Evolutionary conservation across 2,888 invertebrate species (phyloP), one percentile per base, ranked within the genome.

Genomic region (Dexiosoma caninum): DNA sequence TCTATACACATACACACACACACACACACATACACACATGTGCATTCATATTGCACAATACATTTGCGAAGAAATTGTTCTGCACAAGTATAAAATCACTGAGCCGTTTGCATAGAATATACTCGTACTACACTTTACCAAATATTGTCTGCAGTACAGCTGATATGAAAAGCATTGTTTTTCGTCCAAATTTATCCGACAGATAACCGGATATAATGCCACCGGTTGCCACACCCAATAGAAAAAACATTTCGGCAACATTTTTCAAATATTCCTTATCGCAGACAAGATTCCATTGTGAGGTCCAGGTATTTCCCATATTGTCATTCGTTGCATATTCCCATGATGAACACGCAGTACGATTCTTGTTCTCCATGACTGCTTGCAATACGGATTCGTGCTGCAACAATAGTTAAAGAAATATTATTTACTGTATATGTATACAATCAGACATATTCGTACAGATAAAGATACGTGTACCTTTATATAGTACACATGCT

Each of bases 101-200:
- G 16, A 49, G 10, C 6, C 60, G 37, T 16, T 55, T 42, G 19
- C 19, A 30, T 55, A 55, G 32, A 59, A 59, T 9, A n/a, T n/a
- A n/a, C n/a, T n/a, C n/a, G n/a, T n/a, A n/a, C n/a, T n/a, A 57
- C 51, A 86, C 85, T 91, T 90, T 64, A 88, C 93, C 95, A 19
- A 95, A 91, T 8, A 92, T 90, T 75, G 94, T 93, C 89, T 95
- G 95, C 14, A 94, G 91, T 44, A 94, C 89, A 82, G 94, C 91
- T 85, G 95, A 94, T 53, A 93, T 92, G 92, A 95, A 93, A 66
- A 96, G 90, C 72, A 95, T 94, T 72, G 92, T 93, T 88, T 95
- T 95, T 66, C 96, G 92, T 10, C 96, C 96, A 85, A 94, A 94
- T 93, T 93, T 94, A 90, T 95, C 95, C 5, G 95, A 95, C 69